Evolutionary conservation across 2,797 vertebrate genomes (phyloP).

Genomic region (Clarias laeviceps): DNA sequence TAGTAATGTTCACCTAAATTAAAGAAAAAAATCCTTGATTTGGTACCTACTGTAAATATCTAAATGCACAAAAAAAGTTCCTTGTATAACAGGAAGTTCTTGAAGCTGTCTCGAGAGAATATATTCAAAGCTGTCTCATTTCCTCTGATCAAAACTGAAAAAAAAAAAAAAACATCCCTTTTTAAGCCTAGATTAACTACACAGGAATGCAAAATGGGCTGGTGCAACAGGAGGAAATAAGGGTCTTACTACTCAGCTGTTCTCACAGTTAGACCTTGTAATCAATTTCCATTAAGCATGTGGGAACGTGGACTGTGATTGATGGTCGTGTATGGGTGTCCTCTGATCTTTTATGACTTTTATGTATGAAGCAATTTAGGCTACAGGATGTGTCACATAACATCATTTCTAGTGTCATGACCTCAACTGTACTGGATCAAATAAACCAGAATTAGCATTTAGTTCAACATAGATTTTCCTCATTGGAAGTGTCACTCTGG

Average conservation of each 20-base stretch:
- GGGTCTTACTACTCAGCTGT: not conserved
- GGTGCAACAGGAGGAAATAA: slow-evolving; percentile 6
- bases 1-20: not conserved
- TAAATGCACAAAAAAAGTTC: not conserved
- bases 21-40: not conserved
- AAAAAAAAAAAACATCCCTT: not conserved
- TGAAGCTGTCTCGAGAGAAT: not conserved
- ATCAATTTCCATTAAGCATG: slow-evolving; percentile 42
- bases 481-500: slow-evolving; percentile 18
- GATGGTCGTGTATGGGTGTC: slow-evolving; percentile 15
- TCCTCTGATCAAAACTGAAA: slow-evolving; percentile 26
- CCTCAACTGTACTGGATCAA: slow-evolving; percentile 29
- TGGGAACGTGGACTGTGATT: slow-evolving; percentile 37
- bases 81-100: not conserved
- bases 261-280: slow-evolving; percentile 33
- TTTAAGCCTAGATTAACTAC: slow-evolving; percentile 4
- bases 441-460: slow-evolving; percentile 25
- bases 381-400: slow-evolving; percentile 12
- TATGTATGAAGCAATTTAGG: slow-evolving; percentile 13
- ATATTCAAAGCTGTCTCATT: slow-evolving; percentile 29
- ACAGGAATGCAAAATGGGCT: slow-evolving; percentile 13
- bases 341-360: slow-evolving; percentile 32
- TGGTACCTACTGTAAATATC: not conserved
- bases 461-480: slow-evolving; percentile 28
- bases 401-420: slow-evolving; percentile 10